These are phyloP conservation scores for Acanthosoma haemorrhoidale DNA, from an alignment of 2,888 invertebrate species.

Conservation along the genomic window DNA sequence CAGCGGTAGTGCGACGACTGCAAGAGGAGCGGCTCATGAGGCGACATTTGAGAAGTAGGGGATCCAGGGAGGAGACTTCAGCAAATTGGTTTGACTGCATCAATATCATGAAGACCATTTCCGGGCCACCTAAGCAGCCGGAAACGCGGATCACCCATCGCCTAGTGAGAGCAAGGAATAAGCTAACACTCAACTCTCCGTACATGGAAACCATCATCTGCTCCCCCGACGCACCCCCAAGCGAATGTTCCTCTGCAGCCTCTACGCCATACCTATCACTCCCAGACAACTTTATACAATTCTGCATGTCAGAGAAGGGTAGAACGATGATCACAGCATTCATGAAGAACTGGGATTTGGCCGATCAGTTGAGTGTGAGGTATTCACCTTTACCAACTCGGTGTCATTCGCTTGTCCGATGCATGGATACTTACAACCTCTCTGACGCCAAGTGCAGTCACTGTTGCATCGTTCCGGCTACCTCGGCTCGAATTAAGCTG, in stretches of 20 bases:
- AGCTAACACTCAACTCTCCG: not conserved
- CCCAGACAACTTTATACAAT: not conserved
- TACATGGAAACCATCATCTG: not conserved
- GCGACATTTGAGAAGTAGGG: not conserved
- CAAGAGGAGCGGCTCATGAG: not conserved
- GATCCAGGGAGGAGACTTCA: not conserved
- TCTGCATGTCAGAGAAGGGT: not conserved
- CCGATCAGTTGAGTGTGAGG: not conserved
- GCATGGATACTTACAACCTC: not conserved
- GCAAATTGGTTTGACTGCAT: not conserved
- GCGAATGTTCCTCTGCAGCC: fast-evolving
- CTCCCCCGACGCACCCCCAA: no score
- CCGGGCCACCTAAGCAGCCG: not conserved
- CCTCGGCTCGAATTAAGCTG: no score
- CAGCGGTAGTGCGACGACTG: not conserved
- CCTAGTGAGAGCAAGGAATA: not conserved
- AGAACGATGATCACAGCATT: not conserved
- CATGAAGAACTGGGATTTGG: not conserved
- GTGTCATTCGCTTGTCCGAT: not conserved
- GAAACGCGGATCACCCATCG: not conserved
- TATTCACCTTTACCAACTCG: not conserved
- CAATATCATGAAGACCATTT: not conserved
- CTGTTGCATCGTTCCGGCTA: not conserved
- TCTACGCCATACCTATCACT: not conserved
- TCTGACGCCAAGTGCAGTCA: not conserved